Evolutionary conservation across 2,888 invertebrate species (phyloP), one percentile per base, ranked within the genome.

Genomic region (Tenthredo scrophulariae): DNA sequence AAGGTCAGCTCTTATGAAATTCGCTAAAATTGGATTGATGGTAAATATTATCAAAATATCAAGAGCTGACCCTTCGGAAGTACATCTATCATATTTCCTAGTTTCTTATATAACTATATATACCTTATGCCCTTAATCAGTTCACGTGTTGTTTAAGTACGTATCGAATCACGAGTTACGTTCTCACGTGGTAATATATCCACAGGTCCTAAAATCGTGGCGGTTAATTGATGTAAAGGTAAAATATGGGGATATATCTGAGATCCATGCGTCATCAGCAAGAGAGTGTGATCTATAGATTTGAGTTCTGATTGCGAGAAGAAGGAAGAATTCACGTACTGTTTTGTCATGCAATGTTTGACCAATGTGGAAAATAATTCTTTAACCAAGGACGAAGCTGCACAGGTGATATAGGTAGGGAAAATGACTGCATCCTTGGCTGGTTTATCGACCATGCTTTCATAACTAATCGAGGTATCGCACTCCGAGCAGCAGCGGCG

Each of bases 371-470:
- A 54, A 77, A 40, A 37, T 22, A 26, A 62, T 80, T 40, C 22
- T 62, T 58, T 6, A 15, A 54, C 33, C 29, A 22, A 62, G 40
- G 26, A 62, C 80, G 62, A 62, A n/a, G 80, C 22, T 74, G 72
- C 7, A 40, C 80, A 26, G 22, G 15, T 80, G 40, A 80, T 80
- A 2, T n/a, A 15, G 58, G 50, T 22, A 43, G 22, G 62, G 22
- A 22, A 80, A 18, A 62, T 62, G 26, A 62, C 40, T 58, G 40
- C 80, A 37, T 58, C 58, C 26, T 80, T 33, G 80, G 80, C 37
- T 80, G 62, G 10, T 80, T 80, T 58, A 62, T 62, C 80, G 80
- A 80, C 18, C 58, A 22, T 62, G 40, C 62, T 62, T 62, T 10
- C 22, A n/a, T 29, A 80, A 22, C 80, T 62, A 80, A 58, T 62